A percentile compares a stretch with the other conserved stretches of the same genome.
Evolutionary conservation across 2,113 vertebrate genomes (phyloP).

Genomic region (Circaetus gallicus): DNA sequence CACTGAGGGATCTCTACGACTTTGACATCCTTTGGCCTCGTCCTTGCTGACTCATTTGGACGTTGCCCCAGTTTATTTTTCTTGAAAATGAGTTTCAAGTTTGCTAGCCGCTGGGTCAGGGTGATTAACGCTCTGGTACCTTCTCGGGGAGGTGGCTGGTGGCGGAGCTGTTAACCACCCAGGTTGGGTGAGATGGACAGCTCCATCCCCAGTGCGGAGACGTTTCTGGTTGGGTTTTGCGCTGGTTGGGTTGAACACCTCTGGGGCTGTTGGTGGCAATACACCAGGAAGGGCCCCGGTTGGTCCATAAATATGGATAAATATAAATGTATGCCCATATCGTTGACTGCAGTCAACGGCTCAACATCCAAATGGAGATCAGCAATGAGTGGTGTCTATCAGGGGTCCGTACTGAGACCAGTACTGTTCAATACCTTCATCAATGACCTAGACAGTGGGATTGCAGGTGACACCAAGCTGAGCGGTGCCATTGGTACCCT

Average conservation of each 20-base stretch:
- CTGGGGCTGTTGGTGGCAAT: background rate
- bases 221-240: background rate
- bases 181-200: background rate
- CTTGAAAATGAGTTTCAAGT: background rate
- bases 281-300: no score
- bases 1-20: rapidly evolving
- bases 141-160: background rate
- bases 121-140: no score
- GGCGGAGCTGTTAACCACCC: rapidly evolving
- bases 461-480: no score
- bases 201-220: rapidly evolving
- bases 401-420: background rate
- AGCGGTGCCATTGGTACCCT: rapidly evolving
- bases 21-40: background rate
- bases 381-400: rapidly evolving
- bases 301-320: background rate
- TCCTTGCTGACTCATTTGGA: background rate
- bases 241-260: background rate
- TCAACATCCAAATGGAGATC: background rate
- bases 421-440: background rate
- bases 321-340: rapidly evolving
- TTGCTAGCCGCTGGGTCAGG: rapidly evolving
- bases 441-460: background rate
- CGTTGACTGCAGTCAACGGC: background rate
- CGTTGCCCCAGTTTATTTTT: background rate